A percentile compares a stretch with the other conserved stretches of the same genome.
Evolutionary conservation across 2,797 vertebrate species (phyloP).

Genomic region (Dromococcyx pavoninus): DNA sequence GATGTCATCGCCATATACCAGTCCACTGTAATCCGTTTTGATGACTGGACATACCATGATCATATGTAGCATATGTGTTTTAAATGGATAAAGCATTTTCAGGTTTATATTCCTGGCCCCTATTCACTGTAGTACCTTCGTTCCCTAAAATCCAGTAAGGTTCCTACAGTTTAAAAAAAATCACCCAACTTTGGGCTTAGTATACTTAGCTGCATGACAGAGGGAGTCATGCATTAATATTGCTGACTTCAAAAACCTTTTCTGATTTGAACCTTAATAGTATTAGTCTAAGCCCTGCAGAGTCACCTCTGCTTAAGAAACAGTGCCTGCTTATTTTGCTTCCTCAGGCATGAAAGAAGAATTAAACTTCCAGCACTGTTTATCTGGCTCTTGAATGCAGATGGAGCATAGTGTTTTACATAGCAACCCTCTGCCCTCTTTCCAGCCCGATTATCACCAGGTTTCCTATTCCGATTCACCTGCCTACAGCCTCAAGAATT

Average conservation of each 20-base stretch:
- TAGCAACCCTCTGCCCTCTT: background rate
- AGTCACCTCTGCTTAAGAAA: conserved; percentile 63
- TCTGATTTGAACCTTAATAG: conserved; percentile 58
- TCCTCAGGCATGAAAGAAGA: background rate
- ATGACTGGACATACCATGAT: background rate
- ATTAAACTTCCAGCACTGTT: background rate
- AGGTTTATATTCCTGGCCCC: background rate
- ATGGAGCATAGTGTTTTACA: background rate
- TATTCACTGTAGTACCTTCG: background rate
- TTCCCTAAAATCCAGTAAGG: background rate
- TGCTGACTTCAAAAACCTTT: conserved; percentile 40
- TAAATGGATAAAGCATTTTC: background rate
- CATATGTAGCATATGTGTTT: background rate
- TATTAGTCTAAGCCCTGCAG: conserved; percentile 55
- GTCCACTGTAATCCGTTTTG: background rate
- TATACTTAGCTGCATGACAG: background rate
- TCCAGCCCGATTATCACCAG: background rate
- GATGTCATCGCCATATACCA: background rate
- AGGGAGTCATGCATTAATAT: background rate
- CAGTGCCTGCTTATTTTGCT: background rate
- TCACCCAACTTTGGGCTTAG: background rate
- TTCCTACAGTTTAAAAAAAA: background rate
- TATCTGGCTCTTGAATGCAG: background rate
- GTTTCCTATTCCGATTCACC: background rate
- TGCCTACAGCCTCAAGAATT: background rate